Base-by-base conservation (phyloP, 1,140 invertebrate genomes). In the Drosophila orosa region DNA sequence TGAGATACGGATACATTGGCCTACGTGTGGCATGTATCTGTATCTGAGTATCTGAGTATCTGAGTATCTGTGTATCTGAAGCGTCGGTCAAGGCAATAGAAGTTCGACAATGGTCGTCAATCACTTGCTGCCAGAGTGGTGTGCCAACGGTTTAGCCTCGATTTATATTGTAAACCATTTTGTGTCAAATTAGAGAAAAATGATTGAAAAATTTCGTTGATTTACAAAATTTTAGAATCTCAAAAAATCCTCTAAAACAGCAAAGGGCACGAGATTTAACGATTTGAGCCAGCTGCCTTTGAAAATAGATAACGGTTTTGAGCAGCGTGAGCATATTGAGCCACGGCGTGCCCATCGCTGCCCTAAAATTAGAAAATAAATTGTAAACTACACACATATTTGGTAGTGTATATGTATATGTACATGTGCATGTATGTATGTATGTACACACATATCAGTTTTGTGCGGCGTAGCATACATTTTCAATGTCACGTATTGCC, bases 401-500 rank as follows among this genome's bases (percentile, higher is more conserved):
- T 44, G 42, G 6, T 13, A 22, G 12, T 44, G 42, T 13, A 24
- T 13, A 2, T 39, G 6, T 7, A 7, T 8, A 8, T 37, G 3
- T n/a, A 39, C 17, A 5, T 8, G 6, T 17, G 22, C 27, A 55
- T 58, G 24, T 54, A 12, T 39, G 29, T 55, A 15, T 52, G 12
- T 55, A 12, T 66, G 12, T 55, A 27, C 35, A 8, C 24, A 22
- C 50, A 54, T 74, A 65, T 55, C 33, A 27, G 50, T 66, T 27
- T 52, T 29, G 29, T 52, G 29, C 35, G 39, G 35, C 52, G 37
- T 75, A 75, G 75, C 65, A 78, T 71, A 69, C 74, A 78, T 72
- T 78, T 78, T 78, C 74, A 78, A 77, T 77, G 74, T 77, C 74
- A 77, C 74, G 56, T 68, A 77, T 77, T 42, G 48, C 57, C 37